These are phyloP conservation scores for Acyrthosiphon pisum DNA, from an alignment of 1,140 invertebrate species.

Conservation along the genomic window DNA sequence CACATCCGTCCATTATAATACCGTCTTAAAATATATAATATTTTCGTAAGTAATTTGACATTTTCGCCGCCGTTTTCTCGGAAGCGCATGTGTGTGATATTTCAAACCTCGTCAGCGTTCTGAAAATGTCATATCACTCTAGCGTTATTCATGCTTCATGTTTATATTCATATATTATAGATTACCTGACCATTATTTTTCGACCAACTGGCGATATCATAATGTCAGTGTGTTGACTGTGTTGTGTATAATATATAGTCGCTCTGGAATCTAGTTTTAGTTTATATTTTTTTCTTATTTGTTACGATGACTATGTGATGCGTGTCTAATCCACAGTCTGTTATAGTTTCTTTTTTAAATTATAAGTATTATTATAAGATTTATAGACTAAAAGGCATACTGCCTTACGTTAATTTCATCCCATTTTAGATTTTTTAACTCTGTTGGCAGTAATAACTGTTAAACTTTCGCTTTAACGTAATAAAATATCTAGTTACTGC, in stretches of 20 bases:
- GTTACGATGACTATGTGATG: not conserved
- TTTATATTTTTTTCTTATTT: not conserved
- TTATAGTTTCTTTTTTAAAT: not conserved
- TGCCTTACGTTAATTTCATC: not conserved
- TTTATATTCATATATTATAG: not conserved
- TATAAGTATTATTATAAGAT: not conserved
- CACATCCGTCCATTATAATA: not conserved
- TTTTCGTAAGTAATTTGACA: slow-evolving; percentile 19
- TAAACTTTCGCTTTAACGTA: not conserved
- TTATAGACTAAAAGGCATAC: not conserved
- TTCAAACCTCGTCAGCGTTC: not conserved
- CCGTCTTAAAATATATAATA: not conserved
- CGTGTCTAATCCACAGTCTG: not conserved
- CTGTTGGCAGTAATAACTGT: not conserved
- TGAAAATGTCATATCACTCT: not conserved
- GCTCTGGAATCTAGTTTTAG: not conserved
- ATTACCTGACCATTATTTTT: not conserved
- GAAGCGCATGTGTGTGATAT: not conserved
- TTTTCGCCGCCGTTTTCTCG: not conserved
- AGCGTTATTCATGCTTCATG: not conserved
- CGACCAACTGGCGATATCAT: not conserved
- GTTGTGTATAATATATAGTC: too few relatives aligned
- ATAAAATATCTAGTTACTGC: not conserved
- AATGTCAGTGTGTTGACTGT: not conserved
- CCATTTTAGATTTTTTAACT: not conserved